These are phyloP conservation scores for Alethe castanea DNA, from an alignment of 2,113 vertebrate genomes.

Conservation along the genomic window DNA sequence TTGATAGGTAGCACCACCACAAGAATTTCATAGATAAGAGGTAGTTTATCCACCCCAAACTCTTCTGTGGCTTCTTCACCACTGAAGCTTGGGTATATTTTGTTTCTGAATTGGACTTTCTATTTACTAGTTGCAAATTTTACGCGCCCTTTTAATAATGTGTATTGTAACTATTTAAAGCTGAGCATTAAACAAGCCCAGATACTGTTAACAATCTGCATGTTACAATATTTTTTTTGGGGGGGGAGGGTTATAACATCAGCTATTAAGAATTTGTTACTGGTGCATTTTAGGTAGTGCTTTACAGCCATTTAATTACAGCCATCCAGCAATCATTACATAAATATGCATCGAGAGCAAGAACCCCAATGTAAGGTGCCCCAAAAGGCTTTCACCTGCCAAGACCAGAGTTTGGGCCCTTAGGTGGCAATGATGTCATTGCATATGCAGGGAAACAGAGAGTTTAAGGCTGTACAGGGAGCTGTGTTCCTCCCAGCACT, in stretches of 20 bases:
- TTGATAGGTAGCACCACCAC: not conserved
- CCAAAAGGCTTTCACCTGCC: conserved; percentile 42
- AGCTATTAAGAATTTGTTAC: conserved; percentile 58
- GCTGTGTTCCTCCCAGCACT: not conserved
- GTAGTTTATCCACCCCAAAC: not conserved
- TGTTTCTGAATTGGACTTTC: not conserved
- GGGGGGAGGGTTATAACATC: not conserved
- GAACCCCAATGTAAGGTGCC: conserved; percentile 2
- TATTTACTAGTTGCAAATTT: conserved; percentile 35
- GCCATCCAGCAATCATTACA: conserved; percentile 22
- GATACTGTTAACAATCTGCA: conserved; percentile 37
- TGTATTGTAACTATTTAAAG: conserved; percentile 26
- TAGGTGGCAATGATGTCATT: conserved; percentile 57
- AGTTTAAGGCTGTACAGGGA: conserved; percentile 42
- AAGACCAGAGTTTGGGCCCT: conserved; percentile 33
- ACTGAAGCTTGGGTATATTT: not conserved
- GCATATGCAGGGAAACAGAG: conserved; percentile 14
- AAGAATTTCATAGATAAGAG: not conserved
- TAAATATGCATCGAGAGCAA: conserved; percentile 4
- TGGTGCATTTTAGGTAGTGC: conserved; percentile 25
- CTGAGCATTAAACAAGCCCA: conserved; percentile 2
- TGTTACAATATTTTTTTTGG: not conserved
- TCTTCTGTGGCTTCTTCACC: not conserved
- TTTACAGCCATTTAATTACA: conserved; percentile 52
- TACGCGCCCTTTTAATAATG: conserved; percentile 9